phyloP scores from a whole-genome alignment of 2,113 vertebrate genomes.

The Oncorhynchus mykiss region DNA sequence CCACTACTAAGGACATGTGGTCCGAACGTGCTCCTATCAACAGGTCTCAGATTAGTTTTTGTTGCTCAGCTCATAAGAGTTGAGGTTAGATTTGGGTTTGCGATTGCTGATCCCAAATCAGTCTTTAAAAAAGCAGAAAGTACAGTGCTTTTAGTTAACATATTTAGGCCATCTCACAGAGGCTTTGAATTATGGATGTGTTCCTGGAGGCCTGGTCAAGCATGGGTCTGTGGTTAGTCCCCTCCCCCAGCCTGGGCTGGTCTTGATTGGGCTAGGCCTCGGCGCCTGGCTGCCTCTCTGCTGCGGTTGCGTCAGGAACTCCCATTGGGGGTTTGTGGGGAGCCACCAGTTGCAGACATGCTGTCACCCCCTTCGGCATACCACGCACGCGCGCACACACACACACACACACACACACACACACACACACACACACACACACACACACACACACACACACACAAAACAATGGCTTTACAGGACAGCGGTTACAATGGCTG shows the following conservation, averaged over 20 bases:
- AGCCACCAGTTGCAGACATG: constrained; percentile 30
- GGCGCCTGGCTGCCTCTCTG: constrained; percentile 33
- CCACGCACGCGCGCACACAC: neutral
- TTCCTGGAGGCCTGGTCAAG: constrained; percentile 6
- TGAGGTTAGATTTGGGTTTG: neutral
- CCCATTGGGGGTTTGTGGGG: constrained; percentile 20
- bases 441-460: constrained; percentile 8
- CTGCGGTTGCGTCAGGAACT: constrained; percentile 24
- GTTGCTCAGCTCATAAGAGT: neutral
- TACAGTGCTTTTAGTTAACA: no score
- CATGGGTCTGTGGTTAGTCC: constrained; percentile 20
- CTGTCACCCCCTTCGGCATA: constrained; percentile 8
- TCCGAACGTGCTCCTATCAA: neutral
- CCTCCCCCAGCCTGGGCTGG: constrained; percentile 14
- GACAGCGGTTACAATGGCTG: neutral
- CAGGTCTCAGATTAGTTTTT: neutral
- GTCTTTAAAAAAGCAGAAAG: neutral
- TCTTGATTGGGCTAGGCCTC: constrained; percentile 10
- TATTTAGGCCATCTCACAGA: neutral
- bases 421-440: neutral
- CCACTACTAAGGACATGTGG: no score
- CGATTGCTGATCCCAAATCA: neutral
- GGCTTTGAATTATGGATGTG: constrained; percentile 2
- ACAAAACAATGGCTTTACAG: neutral
- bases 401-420: neutral